Percentiles rank a stretch among this genome's conserved stretches.
Conservation (phyloP, 2,797 vertebrate species). For the Tragopan temminckii region DNA sequence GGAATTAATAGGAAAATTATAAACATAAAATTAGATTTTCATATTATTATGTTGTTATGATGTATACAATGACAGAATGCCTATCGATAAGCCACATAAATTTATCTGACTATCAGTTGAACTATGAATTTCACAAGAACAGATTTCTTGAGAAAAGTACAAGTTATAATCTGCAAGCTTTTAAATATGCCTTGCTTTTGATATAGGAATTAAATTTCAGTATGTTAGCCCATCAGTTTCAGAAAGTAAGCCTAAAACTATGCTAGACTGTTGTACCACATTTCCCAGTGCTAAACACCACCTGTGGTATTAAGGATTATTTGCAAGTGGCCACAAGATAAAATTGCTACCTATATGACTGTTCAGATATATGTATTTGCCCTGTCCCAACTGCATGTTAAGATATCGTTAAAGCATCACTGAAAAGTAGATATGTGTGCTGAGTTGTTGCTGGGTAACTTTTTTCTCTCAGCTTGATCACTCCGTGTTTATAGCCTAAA, state of each 20-base stretch:
- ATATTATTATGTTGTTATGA: neutral
- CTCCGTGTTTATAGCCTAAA: fast-evolving
- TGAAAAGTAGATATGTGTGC: neutral
- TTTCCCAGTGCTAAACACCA: neutral
- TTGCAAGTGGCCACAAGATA: neutral
- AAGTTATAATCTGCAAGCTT: neutral
- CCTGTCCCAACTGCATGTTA: neutral
- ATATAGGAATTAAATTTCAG: neutral
- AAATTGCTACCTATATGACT: neutral
- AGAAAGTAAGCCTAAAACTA: neutral
- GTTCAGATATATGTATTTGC: neutral
- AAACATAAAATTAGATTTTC: slow-evolving; percentile 28
- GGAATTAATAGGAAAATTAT: slow-evolving; percentile 17
- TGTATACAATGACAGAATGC: neutral
- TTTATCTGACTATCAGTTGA: slow-evolving; percentile 12
- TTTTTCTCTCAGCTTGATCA: neutral
- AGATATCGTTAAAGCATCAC: neutral
- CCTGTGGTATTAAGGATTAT: neutral
- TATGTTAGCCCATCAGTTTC: neutral
- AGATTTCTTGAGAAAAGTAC: neutral
- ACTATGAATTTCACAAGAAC: neutral
- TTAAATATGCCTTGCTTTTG: neutral
- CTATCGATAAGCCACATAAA: slow-evolving; percentile 22
- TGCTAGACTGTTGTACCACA: neutral
- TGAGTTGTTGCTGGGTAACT: neutral